Percentiles rank a stretch among this genome's conserved stretches.
These are phyloP conservation scores for Psittacula cyanocephala DNA, from an alignment of 2,113 vertebrate genomes.

Conservation along the genomic window DNA sequence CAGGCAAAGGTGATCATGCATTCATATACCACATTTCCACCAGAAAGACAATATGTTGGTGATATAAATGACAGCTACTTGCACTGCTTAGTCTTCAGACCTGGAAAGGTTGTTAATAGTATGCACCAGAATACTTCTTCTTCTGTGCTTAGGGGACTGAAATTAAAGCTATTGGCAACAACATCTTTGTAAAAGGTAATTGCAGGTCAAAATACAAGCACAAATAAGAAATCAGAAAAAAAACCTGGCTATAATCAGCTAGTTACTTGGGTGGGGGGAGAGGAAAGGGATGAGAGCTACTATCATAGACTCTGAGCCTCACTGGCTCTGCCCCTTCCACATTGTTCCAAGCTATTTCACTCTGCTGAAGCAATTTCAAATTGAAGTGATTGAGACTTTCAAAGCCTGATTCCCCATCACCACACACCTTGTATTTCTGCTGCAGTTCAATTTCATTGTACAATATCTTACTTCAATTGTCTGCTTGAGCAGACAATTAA, in stretches of 20 bases:
- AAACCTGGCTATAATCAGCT: not conserved
- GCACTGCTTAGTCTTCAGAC: not conserved
- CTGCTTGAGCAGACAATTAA: slow-evolving; percentile 43
- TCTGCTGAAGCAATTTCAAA: not conserved
- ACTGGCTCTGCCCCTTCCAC: not conserved
- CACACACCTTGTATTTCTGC: not conserved
- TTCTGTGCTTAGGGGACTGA: not conserved
- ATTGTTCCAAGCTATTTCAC: not conserved
- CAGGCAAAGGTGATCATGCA: not conserved
- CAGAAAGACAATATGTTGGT: not conserved
- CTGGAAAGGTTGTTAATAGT: not conserved
- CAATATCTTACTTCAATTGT: not conserved
- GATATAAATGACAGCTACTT: not conserved
- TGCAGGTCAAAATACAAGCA: not conserved
- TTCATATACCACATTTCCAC: not conserved
- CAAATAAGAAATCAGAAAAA: not conserved
- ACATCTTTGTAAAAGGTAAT: not conserved
- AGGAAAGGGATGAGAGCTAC: not conserved
- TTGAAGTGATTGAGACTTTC: not conserved
- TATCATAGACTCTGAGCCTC: not conserved
- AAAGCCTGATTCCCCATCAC: not conserved
- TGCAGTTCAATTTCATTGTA: not conserved
- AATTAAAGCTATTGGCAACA: not conserved
- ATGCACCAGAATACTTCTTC: not conserved
- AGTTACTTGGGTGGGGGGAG: not conserved